Conservation (phyloP, 2,113 vertebrate species). For the Phodopus roborovskii region DNA sequence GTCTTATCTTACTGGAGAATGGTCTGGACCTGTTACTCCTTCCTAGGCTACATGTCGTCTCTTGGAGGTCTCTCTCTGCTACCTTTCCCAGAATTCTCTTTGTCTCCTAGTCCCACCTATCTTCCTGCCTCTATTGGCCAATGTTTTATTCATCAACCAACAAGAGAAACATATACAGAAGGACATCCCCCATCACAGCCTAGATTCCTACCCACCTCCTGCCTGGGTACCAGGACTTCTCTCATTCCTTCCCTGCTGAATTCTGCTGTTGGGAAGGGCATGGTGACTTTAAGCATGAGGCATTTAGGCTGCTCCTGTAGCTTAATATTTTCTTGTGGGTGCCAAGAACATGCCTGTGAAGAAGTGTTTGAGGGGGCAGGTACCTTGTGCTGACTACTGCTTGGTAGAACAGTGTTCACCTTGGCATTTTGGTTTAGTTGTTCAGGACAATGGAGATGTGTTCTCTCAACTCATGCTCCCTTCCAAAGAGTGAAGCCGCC, state of each 20-base stretch:
- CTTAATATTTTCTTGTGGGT: neutral
- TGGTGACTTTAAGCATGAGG: neutral
- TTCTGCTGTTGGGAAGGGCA: neutral
- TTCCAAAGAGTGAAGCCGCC: neutral
- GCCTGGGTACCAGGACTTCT: neutral
- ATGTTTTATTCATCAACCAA: too few species aligned
- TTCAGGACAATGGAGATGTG: neutral
- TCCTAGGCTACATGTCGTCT: too few species aligned
- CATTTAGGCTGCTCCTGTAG: neutral
- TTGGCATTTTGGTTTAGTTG: neutral
- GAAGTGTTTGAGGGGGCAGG: neutral
- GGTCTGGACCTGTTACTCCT: too few species aligned
- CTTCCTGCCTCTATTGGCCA: too few species aligned
- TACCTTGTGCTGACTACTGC: too few species aligned
- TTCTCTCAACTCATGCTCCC: neutral
- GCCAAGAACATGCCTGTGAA: neutral
- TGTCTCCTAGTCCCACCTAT: too few species aligned
- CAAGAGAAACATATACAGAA: too few species aligned
- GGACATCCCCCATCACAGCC: too few species aligned
- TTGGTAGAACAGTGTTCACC: neutral
- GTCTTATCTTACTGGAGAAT: too few species aligned
- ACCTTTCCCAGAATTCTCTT: too few species aligned
- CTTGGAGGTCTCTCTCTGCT: too few species aligned
- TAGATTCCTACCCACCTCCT: neutral
- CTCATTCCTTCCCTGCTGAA: neutral